A percentile compares a stretch with the other conserved stretches of the same genome.
These are phyloP conservation scores for Aphelinus atriplicis DNA, from an alignment of 1,140 invertebrate genomes.

Conservation along the genomic window DNA sequence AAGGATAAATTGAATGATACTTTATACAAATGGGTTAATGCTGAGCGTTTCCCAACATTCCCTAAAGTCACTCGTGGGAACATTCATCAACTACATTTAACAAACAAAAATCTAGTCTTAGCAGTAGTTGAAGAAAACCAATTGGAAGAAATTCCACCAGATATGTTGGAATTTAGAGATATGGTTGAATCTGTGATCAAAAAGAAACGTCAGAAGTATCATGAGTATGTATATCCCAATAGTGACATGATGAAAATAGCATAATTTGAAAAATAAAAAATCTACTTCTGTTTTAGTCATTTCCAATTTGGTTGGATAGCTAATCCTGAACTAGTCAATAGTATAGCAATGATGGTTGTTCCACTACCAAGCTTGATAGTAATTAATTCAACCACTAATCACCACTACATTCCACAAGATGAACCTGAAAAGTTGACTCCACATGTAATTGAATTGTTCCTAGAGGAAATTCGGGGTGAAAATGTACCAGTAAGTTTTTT, in stretches of 20 bases:
- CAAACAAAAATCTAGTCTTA: conserved; percentile 87
- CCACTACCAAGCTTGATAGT: conserved; percentile 88
- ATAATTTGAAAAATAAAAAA: conserved; percentile 11
- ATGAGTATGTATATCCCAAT: conserved; percentile 68
- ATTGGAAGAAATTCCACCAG: conserved; percentile 79
- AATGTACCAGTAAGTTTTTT: conserved; percentile 71
- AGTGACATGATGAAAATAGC: too few species aligned
- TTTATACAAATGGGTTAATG: conserved; percentile 86
- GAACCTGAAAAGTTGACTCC: conserved; percentile 81
- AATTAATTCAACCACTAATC: conserved; percentile 88
- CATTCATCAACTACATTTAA: conserved; percentile 82
- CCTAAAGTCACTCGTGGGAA: conserved; percentile 87
- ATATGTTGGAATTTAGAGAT: conserved; percentile 85
- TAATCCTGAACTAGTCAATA: conserved; percentile 86
- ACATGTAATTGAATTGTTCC: conserved; percentile 80
- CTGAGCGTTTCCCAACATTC: conserved; percentile 90
- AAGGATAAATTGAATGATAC: conserved; percentile 72
- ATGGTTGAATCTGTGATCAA: conserved; percentile 86
- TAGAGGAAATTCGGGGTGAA: conserved; percentile 80
- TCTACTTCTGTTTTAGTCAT: conserved; percentile 59
- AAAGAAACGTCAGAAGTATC: conserved; percentile 80
- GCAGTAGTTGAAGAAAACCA: conserved; percentile 90
- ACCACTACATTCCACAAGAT: conserved; percentile 90
- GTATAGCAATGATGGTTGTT: conserved; percentile 86
- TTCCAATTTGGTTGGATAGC: conserved; percentile 96